Conservation (phyloP, 2,113 vertebrate species). For the Anthoscopus minutus region DNA sequence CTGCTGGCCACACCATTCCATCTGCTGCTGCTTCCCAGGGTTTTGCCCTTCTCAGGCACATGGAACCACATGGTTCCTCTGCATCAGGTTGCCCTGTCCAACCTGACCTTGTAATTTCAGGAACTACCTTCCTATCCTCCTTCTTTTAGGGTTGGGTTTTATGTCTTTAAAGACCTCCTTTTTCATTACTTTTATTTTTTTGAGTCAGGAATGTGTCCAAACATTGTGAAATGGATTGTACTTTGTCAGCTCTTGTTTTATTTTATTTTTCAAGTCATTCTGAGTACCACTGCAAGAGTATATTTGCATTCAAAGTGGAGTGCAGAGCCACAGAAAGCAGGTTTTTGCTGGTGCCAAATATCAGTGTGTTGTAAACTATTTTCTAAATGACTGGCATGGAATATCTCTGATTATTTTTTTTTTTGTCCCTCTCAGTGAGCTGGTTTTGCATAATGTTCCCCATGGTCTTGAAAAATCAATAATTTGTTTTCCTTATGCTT, state of each 20-base stretch:
- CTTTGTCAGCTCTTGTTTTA: background rate
- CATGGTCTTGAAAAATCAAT: background rate
- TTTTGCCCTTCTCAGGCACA: background rate
- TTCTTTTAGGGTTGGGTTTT: background rate
- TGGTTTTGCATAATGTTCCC: background rate
- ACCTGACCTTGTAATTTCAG: background rate
- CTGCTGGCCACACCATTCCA: background rate
- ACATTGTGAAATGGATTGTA: background rate
- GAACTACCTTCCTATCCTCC: background rate
- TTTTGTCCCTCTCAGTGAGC: background rate
- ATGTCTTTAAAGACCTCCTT: background rate
- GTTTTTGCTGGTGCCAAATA: background rate
- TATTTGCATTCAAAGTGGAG: background rate
- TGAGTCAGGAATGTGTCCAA: background rate
- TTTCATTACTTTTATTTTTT: background rate
- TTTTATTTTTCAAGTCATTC: background rate
- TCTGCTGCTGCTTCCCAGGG: rapidly evolving
- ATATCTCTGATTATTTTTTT: background rate
- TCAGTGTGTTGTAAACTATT: background rate
- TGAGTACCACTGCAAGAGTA: background rate
- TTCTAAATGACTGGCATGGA: background rate
- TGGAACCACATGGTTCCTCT: rapidly evolving
- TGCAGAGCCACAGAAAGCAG: background rate
- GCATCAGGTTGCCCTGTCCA: background rate
- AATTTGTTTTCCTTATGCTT: background rate